These are phyloP conservation scores for Chrysoperla carnea DNA, from an alignment of 1,140 invertebrate species.

Conservation along the genomic window DNA sequence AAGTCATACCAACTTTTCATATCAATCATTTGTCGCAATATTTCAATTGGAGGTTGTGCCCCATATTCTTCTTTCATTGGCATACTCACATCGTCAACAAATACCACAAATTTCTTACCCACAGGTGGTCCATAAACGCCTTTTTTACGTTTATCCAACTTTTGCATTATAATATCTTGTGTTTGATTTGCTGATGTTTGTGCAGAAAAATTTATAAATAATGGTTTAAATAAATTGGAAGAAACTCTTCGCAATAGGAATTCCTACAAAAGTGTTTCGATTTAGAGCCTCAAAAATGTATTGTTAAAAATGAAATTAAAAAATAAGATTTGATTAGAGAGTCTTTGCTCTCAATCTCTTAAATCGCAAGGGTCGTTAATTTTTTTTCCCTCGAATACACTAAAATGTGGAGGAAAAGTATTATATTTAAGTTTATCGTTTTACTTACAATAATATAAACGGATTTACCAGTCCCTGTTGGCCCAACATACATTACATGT, in stretches of 20 bases:
- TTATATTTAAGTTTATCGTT: too few species aligned
- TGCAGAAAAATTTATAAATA: constrained; percentile 84
- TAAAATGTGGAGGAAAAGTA: too few species aligned
- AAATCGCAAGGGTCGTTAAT: too few species aligned
- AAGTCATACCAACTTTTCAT: constrained; percentile 83
- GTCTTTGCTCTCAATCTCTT: too few species aligned
- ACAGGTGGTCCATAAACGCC: constrained; percentile 82
- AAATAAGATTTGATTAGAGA: too few species aligned
- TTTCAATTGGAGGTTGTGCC: constrained; percentile 82
- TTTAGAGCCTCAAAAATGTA: too few species aligned
- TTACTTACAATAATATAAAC: constrained; percentile 50
- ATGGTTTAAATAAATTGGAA: constrained; percentile 60
- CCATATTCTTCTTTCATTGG: constrained; percentile 73
- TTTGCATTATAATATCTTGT: constrained; percentile 90
- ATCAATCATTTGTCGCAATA: constrained; percentile 79
- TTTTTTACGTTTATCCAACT: constrained; percentile 77
- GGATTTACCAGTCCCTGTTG: constrained; percentile 86
- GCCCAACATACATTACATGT: constrained; percentile 70
- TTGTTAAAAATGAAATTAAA: too few species aligned
- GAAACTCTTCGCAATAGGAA: constrained; percentile 72
- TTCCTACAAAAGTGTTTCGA: constrained; percentile 26
- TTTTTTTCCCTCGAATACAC: too few species aligned
- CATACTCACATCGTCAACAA: constrained; percentile 92
- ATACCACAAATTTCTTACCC: constrained; percentile 79
- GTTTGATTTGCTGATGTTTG: constrained; percentile 87